Percentiles rank a stretch among this genome's conserved stretches.
These are phyloP conservation scores for Herpetotheres cachinnans DNA, from an alignment of 2,113 vertebrate species.

Conservation along the genomic window DNA sequence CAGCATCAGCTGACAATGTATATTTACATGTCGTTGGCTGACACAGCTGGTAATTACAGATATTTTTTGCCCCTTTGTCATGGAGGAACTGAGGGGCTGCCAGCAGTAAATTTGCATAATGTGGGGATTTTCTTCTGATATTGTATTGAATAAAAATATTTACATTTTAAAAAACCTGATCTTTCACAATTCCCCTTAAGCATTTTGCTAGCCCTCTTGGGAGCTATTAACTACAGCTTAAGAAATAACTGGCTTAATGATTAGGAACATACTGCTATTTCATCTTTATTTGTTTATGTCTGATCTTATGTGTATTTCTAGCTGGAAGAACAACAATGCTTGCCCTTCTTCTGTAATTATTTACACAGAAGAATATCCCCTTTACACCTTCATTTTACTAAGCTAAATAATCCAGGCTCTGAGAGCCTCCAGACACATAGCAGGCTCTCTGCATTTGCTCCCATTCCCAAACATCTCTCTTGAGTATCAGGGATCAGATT, in stretches of 20 bases:
- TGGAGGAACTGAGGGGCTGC: neutral
- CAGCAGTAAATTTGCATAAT: neutral
- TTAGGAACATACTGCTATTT: neutral
- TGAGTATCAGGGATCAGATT: neutral
- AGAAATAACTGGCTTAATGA: neutral
- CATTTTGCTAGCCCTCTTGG: neutral
- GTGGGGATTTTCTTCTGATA: neutral
- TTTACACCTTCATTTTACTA: neutral
- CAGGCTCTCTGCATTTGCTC: neutral
- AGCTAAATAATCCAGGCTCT: neutral
- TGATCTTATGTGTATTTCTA: neutral
- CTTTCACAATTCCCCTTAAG: neutral
- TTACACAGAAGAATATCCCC: neutral
- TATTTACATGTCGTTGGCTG: neutral
- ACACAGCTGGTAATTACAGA: neutral
- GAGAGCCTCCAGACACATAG: neutral
- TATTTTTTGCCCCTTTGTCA: neutral
- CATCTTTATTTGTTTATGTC: neutral
- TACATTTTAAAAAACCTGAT: neutral
- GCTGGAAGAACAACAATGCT: neutral
- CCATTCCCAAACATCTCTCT: neutral
- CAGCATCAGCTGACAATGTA: neutral
- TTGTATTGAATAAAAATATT: neutral
- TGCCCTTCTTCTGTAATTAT: neutral
- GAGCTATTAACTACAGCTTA: neutral